phyloP scores from a whole-genome alignment of 64 coral and sea anemone genomes.

The Montipora cactus region DNA sequence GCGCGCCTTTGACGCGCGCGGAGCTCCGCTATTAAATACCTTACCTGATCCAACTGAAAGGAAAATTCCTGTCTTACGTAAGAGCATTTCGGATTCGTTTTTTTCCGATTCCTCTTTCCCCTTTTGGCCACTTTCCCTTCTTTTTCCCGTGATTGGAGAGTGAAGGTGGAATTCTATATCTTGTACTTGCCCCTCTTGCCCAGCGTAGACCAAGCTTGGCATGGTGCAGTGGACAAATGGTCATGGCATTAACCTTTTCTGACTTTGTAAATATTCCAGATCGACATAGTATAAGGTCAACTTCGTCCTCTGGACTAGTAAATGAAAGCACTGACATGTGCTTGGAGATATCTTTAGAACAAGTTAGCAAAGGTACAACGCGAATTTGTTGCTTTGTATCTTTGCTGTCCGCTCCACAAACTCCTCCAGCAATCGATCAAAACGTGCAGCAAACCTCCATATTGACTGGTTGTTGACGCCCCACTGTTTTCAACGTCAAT shows the following conservation, averaged over 20 bases:
- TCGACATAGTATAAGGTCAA: slow-evolving; percentile 7
- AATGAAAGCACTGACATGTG: slow-evolving; percentile 13
- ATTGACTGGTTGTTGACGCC: background rate
- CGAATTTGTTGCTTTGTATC: background rate
- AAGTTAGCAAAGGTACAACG: slow-evolving; percentile 18
- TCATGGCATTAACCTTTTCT: background rate
- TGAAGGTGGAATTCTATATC: slow-evolving; percentile 21
- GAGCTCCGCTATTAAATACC: too few species aligned
- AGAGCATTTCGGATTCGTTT: slow-evolving; percentile 24
- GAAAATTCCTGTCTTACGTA: slow-evolving; percentile 38
- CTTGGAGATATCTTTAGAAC: slow-evolving; percentile 13
- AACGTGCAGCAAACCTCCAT: slow-evolving; percentile 26
- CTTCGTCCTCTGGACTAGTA: background rate
- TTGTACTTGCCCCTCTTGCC: slow-evolving; percentile 34
- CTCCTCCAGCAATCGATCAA: background rate
- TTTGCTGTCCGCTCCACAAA: slow-evolving; percentile 22
- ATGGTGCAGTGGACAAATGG: slow-evolving; percentile 20
- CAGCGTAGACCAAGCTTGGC: slow-evolving; percentile 22
- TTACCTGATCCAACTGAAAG: slow-evolving; percentile 33
- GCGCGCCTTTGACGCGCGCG: too few species aligned
- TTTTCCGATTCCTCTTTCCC: slow-evolving; percentile 2
- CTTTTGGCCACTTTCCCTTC: slow-evolving; percentile 12
- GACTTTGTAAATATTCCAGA: slow-evolving; percentile 4
- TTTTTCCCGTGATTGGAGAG: slow-evolving; percentile 39
- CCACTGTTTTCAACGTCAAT: background rate